Evolutionary conservation across 2,888 invertebrate genomes (phyloP), one percentile per base, ranked within the genome.

Genomic region (Zeuzera pyrina): DNA sequence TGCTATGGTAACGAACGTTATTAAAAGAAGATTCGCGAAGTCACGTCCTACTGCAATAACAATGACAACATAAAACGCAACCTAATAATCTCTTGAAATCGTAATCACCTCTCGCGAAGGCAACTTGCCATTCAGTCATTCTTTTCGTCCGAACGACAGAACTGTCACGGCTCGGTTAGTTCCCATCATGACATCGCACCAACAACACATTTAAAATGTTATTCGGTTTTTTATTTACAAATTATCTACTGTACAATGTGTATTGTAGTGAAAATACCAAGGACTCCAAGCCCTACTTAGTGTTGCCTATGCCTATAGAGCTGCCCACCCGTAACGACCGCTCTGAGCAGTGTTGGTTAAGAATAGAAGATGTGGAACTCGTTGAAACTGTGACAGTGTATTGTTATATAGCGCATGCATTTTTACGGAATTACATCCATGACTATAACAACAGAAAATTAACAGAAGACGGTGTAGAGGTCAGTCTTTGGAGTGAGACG

Each of bases 181-280:
- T 63, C 46, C 60, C 60, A 72, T 60, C 67, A 79, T 79, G 76
- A 61, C 68, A 64, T 53, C 57, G 71, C 29, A 49, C 41, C 48
- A 53, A 55, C 51, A 55, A 55, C 55, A 77, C 79, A 69, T 63
- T 63, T 68, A 81, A 78, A 79, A 81, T 81, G 81, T 77, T 78
- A 65, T 45, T 67, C 45, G 21, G 45, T 21, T 15, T 58, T 42
- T 46, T 63, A 38, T 39, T 34, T 43, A 46, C 29, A 41, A 53
- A 39, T 25, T 57, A 34, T 41, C 54, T 31, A 43, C 42, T 25
- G 57, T 55, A 33, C 35, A 49, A 30, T 45, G 25, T 25, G 52
- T 30, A 38, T n/a, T n/a, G 42, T 40, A 52, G 55, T 23, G 59
- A 47, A 24, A 47, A 42, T 16, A 45, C 33, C 8, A 60, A 50